Conservation (phyloP, 2,113 vertebrate genomes). For the Numenius arquata region DNA sequence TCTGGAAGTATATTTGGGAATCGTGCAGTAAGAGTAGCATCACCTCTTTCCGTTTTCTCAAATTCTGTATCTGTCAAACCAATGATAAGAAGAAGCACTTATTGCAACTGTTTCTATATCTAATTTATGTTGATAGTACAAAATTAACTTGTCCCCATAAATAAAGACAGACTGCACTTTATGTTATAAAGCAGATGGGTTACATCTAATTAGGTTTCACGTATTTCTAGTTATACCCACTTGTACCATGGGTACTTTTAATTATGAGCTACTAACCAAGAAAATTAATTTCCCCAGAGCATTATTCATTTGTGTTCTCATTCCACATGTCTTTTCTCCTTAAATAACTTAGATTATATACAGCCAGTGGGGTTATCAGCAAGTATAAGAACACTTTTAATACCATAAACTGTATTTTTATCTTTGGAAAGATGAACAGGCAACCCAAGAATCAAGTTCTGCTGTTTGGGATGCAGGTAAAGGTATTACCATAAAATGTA, state of each 20-base stretch:
- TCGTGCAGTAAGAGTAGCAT: neutral
- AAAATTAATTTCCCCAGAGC: neutral
- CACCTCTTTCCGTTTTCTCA: neutral
- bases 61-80: slow-evolving; percentile 43
- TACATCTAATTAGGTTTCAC: neutral
- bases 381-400: neutral
- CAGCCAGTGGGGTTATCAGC: neutral
- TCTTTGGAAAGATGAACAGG: neutral
- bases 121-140: neutral
- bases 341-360: neutral
- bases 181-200: neutral
- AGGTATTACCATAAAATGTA: neutral
- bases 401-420: neutral
- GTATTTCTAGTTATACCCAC: neutral
- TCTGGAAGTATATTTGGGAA: slow-evolving; percentile 70
- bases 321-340: neutral
- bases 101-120: neutral
- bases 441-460: neutral
- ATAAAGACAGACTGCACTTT: neutral
- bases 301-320: neutral
- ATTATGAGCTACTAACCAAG: neutral
- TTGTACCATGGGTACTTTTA: neutral
- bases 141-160: neutral
- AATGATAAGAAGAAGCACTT: neutral
- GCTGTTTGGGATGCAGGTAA: neutral